phyloP scores from a whole-genome alignment of 2,113 vertebrate genomes.

The Notothenia rossii region DNA sequence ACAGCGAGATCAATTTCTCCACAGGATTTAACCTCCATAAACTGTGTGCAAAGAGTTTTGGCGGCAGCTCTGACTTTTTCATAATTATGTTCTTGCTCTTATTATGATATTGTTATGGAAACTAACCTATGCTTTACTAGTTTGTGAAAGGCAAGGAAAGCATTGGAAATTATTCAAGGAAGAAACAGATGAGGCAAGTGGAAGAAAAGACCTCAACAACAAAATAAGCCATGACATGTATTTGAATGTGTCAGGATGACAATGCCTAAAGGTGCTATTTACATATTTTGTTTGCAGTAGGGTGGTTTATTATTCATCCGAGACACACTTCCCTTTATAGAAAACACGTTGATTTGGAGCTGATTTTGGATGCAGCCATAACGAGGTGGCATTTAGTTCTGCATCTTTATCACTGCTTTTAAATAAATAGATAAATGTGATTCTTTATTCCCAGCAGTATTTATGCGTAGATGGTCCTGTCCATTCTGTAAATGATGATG shows the following conservation, averaged over 20 bases:
- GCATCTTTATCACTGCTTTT: not conserved
- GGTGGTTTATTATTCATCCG: constrained; percentile 3
- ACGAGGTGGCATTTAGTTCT: constrained; percentile 25
- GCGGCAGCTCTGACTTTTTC: not conserved
- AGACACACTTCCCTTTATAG: constrained; percentile 15
- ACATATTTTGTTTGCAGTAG: not conserved
- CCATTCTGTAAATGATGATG: too few species aligned
- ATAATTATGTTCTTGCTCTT: not conserved
- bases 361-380: not conserved
- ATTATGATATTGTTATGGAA: not conserved
- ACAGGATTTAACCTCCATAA: constrained; percentile 7
- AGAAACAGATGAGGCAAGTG: not conserved
- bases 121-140: too few species aligned
- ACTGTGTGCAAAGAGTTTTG: not conserved
- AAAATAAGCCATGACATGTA: not conserved
- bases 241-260: not conserved
- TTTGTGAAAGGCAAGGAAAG: not conserved
- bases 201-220: not conserved
- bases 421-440: not conserved
- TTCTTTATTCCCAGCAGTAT: not conserved
- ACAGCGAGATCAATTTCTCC: constrained; percentile 7
- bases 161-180: not conserved
- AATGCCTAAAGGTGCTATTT: not conserved
- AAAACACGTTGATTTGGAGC: constrained; percentile 1
- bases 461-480: not conserved